phyloP scores from a whole-genome alignment of 2,888 invertebrate genomes.

The Ceratothoa steindachneri region DNA sequence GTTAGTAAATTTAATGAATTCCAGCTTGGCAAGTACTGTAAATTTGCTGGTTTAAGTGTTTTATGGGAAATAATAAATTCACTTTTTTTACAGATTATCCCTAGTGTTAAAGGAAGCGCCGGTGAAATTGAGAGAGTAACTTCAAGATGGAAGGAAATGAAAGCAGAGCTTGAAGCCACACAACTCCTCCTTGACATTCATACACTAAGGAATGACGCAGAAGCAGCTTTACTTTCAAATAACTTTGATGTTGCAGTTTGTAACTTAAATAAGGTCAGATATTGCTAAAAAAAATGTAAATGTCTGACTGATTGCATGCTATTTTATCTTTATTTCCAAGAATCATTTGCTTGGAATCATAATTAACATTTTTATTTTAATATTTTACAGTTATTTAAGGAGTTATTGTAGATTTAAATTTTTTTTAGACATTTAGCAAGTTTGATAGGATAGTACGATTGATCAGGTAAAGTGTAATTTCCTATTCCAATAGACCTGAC shows the following conservation, averaged over 20 bases:
- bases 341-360: neutral
- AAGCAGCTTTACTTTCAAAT: neutral
- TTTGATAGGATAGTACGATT: too few relatives aligned
- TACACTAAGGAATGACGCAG: neutral
- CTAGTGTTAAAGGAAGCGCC: slow-evolving; percentile 4
- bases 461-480: too few relatives aligned
- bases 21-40: too few relatives aligned
- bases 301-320: too few relatives aligned
- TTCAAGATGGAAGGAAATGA: neutral
- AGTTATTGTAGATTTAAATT: too few relatives aligned
- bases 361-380: neutral
- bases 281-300: too few relatives aligned
- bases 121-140: neutral
- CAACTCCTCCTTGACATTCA: neutral
- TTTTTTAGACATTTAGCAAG: too few relatives aligned
- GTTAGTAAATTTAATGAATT: neutral
- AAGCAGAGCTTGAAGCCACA: neutral
- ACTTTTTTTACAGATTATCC: neutral
- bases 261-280: neutral
- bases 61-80: too few relatives aligned
- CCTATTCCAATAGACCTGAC: too few relatives aligned
- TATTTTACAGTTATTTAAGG: too few relatives aligned
- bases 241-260: neutral
- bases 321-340: too few relatives aligned
- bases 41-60: too few relatives aligned